These are phyloP conservation scores for Mythimna lalbum DNA, from an alignment of 2,888 invertebrate species.

Conservation along the genomic window DNA sequence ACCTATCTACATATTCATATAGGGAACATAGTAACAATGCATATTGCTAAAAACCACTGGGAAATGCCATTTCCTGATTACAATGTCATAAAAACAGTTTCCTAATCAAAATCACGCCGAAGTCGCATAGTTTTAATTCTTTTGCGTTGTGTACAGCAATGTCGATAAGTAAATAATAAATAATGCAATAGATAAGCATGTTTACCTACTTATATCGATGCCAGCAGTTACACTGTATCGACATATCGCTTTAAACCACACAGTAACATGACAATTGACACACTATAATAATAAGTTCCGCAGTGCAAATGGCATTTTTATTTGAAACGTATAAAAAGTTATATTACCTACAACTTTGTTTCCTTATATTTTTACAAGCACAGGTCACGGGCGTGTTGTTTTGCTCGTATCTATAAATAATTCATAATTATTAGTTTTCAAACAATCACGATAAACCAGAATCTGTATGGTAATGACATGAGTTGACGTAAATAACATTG, in stretches of 20 bases:
- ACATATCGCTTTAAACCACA: slow-evolving; percentile 18
- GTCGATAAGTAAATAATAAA: slow-evolving; percentile 40
- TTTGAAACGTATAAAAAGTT: slow-evolving; percentile 35
- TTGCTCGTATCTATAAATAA: slow-evolving; percentile 39
- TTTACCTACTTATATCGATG: slow-evolving; percentile 40
- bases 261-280: slow-evolving; percentile 7
- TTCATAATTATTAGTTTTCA: slow-evolving; percentile 39
- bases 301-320: slow-evolving; percentile 24
- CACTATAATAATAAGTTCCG: slow-evolving; percentile 24
- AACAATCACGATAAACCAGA: slow-evolving; percentile 43
- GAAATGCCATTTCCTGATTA: slow-evolving; percentile 42
- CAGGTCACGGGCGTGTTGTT: slow-evolving; percentile 45
- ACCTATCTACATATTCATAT: slow-evolving; percentile 27
- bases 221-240: slow-evolving; percentile 11
- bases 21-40: slow-evolving; percentile 19
- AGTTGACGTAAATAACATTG: slow-evolving; percentile 61
- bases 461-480: slow-evolving; percentile 43
- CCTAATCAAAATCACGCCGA: slow-evolving; percentile 27
- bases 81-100: slow-evolving; percentile 39
- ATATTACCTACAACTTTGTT: slow-evolving; percentile 14
- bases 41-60: slow-evolving; percentile 16
- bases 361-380: slow-evolving; percentile 35
- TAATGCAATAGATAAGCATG: slow-evolving; percentile 35
- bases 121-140: slow-evolving; percentile 32
- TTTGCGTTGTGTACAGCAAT: slow-evolving; percentile 19